These are phyloP conservation scores for Pedetes capensis DNA, from an alignment of 2,113 vertebrate genomes.

Conservation along the genomic window DNA sequence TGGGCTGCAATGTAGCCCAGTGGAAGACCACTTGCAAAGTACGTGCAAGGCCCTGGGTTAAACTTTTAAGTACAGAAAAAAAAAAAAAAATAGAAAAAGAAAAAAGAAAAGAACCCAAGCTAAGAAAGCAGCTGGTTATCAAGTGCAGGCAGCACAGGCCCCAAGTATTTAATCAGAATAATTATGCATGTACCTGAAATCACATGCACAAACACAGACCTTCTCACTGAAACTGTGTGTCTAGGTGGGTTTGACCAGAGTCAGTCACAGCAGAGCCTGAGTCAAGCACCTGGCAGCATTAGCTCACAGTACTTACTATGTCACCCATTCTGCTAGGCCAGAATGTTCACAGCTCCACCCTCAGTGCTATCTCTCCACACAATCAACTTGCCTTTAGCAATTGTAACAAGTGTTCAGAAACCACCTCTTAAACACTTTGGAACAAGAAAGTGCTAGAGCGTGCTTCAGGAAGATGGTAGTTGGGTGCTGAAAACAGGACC, in stretches of 20 bases:
- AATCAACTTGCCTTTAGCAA: neutral
- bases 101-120: neutral
- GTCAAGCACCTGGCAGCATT: neutral
- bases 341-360: neutral
- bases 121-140: neutral
- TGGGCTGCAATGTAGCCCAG: too few species aligned
- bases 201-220: neutral
- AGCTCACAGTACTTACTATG: neutral
- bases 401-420: neutral
- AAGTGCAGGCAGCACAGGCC: neutral
- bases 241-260: neutral
- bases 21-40: too few species aligned
- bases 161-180: neutral
- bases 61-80: too few species aligned
- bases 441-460: neutral
- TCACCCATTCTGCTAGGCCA: neutral
- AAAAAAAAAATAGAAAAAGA: too few species aligned
- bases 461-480: neutral
- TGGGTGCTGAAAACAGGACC: neutral
- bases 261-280: neutral
- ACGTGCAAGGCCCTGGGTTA: too few species aligned
- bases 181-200: neutral
- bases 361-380: neutral
- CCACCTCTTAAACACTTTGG: neutral
- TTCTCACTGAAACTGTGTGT: neutral